Conservation (phyloP, 2,797 vertebrate species). For the Spea hammondii region DNA sequence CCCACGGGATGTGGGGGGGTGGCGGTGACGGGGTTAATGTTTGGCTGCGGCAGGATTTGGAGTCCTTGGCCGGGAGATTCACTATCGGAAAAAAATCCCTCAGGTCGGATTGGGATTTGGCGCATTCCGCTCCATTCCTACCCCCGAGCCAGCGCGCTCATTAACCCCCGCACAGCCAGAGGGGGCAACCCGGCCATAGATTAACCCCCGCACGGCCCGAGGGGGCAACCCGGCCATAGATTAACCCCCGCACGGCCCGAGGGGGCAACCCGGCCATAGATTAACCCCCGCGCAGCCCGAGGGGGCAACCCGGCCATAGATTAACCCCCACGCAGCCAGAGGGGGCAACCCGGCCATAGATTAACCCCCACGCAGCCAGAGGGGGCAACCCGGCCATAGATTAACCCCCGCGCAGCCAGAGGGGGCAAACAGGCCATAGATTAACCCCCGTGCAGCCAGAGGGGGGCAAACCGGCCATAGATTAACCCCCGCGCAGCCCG, state of each 20-base stretch:
- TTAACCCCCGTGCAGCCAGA: neutral
- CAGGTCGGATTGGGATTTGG: conserved; percentile 32
- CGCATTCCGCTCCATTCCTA: conserved; percentile 9
- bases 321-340: too few relatives aligned
- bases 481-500: neutral
- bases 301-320: too few relatives aligned
- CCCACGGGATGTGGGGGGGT: neutral
- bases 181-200: too few relatives aligned
- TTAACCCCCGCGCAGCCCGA: too few relatives aligned
- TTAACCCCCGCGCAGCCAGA: neutral
- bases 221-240: too few relatives aligned
- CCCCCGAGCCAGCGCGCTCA: conserved; percentile 3
- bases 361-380: neutral
- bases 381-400: too few relatives aligned
- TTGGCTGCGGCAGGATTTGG: neutral
- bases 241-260: too few relatives aligned
- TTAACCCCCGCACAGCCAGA: neutral
- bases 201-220: neutral
- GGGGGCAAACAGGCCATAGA: too few relatives aligned
- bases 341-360: too few relatives aligned
- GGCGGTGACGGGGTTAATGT: conserved; percentile 11
- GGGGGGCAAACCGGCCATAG: too few relatives aligned
- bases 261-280: too few relatives aligned
- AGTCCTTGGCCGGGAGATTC: neutral
- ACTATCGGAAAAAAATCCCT: conserved; percentile 26